phyloP scores from a whole-genome alignment of 2,797 vertebrate genomes.

The Manis crassicaudata region DNA sequence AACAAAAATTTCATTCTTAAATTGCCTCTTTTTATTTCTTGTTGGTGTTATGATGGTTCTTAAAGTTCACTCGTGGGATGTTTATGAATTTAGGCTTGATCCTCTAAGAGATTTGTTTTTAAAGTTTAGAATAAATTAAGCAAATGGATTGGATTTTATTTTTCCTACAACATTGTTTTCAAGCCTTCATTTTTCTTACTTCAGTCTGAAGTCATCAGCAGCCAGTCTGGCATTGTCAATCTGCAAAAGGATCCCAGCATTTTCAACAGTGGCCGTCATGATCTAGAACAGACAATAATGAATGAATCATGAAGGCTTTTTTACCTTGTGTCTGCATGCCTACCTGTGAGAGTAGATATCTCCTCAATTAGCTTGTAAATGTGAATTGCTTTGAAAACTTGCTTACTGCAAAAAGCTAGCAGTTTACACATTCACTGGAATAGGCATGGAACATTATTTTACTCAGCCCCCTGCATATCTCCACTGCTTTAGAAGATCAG shows the following conservation, averaged over 20 bases:
- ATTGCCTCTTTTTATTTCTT: not conserved
- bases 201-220: conserved; percentile 91
- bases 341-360: not conserved
- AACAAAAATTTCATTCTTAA: not conserved
- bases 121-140: not conserved
- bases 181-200: conserved; percentile 82
- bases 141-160: not conserved
- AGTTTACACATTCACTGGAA: not conserved
- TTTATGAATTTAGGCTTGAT: not conserved
- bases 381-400: not conserved
- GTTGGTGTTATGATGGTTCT: not conserved
- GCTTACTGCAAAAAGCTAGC: not conserved
- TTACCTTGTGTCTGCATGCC: not conserved
- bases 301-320: not conserved
- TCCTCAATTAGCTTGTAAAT: not conserved
- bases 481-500: not conserved
- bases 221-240: conserved; percentile 92
- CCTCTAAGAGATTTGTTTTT: not conserved
- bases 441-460: not conserved
- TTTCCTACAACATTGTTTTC: not conserved
- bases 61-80: not conserved
- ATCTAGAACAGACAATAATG: conserved; percentile 84
- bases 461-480: not conserved
- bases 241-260: conserved; percentile 86
- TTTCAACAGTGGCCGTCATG: conserved; percentile 81